A percentile compares a stretch with the other conserved stretches of the same genome.
phyloP scores from a whole-genome alignment of 1,140 invertebrate genomes.

The Drosophila sturtevanti region DNA sequence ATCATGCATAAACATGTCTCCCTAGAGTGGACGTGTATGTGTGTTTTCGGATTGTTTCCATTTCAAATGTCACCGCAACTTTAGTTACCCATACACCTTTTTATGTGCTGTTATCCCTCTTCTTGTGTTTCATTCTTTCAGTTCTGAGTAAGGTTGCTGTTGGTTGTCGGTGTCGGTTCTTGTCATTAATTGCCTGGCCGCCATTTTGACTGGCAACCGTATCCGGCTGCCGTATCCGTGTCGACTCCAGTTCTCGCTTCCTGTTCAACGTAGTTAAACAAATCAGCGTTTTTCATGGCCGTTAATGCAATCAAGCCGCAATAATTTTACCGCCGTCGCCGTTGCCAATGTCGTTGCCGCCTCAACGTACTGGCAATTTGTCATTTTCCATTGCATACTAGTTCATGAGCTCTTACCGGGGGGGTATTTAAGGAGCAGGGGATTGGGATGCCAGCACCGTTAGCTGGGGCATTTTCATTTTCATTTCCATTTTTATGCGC shows the following conservation, averaged over 20 bases:
- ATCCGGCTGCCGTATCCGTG: conserved; percentile 29
- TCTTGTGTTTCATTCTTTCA: background rate
- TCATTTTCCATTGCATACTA: conserved; percentile 66
- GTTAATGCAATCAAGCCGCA: conserved; percentile 74
- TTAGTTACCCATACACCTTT: background rate
- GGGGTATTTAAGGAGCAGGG: background rate
- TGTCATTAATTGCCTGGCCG: conserved; percentile 65
- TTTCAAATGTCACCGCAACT: conserved; percentile 26
- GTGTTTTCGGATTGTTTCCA: background rate
- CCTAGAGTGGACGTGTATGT: background rate
- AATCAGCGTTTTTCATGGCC: conserved; percentile 71
- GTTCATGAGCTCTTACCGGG: background rate
- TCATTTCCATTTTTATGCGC: conserved; percentile 80
- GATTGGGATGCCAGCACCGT: conserved; percentile 24
- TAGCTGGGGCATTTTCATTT: conserved; percentile 74
- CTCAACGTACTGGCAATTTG: conserved; percentile 65
- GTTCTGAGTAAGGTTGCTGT: conserved; percentile 4
- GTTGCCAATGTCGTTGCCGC: background rate
- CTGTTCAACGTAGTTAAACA: conserved; percentile 57
- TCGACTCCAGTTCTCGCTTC: conserved; percentile 27
- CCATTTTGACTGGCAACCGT: conserved; percentile 57
- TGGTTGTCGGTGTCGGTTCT: conserved; percentile 33
- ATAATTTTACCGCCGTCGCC: conserved; percentile 61
- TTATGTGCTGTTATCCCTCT: background rate
- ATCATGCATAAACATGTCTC: conserved; percentile 1